Percentiles rank a stretch among this genome's conserved stretches.
These are phyloP conservation scores for Agelaius phoeniceus DNA, from an alignment of 2,113 vertebrate genomes.

Conservation along the genomic window DNA sequence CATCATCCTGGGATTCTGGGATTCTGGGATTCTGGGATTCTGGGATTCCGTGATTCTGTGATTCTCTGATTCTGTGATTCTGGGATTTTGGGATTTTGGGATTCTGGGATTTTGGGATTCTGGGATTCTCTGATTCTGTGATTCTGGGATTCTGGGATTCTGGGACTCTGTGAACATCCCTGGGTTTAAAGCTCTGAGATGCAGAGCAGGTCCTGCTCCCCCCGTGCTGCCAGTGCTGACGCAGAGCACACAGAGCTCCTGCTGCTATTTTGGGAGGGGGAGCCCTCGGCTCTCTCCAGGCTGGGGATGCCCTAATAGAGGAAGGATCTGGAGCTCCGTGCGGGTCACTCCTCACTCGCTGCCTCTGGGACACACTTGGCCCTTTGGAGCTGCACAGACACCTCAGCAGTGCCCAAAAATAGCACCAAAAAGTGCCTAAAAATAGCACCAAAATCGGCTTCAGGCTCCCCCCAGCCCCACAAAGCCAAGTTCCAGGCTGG, in stretches of 20 bases:
- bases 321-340: not conserved
- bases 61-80: no score
- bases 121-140: no score
- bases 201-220: not conserved
- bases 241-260: not conserved
- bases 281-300: not conserved
- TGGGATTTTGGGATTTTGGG: no score
- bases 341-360: not conserved
- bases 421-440: not conserved
- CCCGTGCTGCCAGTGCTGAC: not conserved
- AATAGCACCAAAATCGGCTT: not conserved
- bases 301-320: not conserved
- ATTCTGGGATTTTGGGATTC: no score
- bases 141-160: no score
- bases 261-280: not conserved
- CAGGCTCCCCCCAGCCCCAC: fast-evolving
- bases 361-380: not conserved
- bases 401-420: not conserved
- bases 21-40: no score
- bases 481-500: not conserved
- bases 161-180: not conserved
- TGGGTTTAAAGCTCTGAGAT: not conserved
- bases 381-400: not conserved
- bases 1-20: no score
- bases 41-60: no score